Evolutionary conservation across 1,140 invertebrate genomes (phyloP).

Genomic region (Calephelis virginiensis): DNA sequence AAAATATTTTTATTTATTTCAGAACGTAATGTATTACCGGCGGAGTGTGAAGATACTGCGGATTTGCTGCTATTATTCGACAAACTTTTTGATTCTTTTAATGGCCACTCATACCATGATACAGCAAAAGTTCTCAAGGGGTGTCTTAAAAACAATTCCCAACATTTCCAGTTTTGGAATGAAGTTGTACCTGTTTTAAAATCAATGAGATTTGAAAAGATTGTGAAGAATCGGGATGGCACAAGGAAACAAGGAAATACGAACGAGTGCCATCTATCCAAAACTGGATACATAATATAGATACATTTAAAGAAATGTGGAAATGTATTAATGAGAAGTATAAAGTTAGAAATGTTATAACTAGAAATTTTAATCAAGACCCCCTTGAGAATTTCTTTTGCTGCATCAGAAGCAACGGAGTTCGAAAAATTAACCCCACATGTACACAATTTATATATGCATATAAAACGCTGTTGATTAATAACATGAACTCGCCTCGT

Average conservation of each 20-base stretch:
- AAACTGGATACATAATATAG: neutral
- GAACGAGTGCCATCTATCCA: neutral
- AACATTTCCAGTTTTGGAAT: too few species aligned
- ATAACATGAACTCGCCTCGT: too few species aligned
- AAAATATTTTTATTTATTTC: too few species aligned
- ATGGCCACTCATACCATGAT: too few species aligned
- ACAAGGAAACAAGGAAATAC: neutral
- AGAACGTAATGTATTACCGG: too few species aligned
- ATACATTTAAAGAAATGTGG: conserved; percentile 3
- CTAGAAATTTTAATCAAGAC: neutral
- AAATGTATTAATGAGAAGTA: neutral
- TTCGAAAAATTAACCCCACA: neutral
- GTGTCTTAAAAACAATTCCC: too few species aligned
- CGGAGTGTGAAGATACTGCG: too few species aligned
- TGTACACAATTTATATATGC: too few species aligned
- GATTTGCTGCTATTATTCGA: too few species aligned
- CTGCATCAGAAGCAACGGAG: neutral
- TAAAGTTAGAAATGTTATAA: neutral
- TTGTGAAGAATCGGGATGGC: neutral
- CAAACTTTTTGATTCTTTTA: too few species aligned
- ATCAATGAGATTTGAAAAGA: neutral
- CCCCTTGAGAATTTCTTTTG: conserved; percentile 1
- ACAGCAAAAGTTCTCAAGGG: too few species aligned
- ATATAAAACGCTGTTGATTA: too few species aligned
- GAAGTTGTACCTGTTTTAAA: neutral